Evolutionary conservation across 2,797 vertebrate genomes (phyloP).

Genomic region (Fringilla coelebs): DNA sequence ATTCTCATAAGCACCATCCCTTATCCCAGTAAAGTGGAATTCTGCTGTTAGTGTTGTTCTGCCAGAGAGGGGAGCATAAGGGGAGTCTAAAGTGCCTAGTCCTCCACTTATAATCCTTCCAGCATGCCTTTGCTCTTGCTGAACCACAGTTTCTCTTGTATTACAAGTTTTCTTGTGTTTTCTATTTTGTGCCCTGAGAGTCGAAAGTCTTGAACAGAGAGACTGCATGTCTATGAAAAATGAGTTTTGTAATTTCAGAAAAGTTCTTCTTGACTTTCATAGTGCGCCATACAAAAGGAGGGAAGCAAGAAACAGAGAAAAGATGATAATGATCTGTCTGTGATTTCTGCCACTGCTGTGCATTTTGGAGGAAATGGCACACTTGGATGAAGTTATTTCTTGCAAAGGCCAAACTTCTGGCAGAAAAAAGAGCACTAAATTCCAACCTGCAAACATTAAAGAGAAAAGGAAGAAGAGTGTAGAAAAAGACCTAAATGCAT

Average conservation of each 20-base stretch:
- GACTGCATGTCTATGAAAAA: neutral
- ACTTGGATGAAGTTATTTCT: neutral
- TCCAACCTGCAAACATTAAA: neutral
- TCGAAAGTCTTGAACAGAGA: neutral
- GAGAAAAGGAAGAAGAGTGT: neutral
- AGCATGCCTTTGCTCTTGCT: neutral
- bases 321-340: neutral
- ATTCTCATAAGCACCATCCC: neutral
- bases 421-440: neutral
- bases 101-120: neutral
- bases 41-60: neutral
- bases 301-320: neutral
- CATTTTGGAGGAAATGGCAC: slow-evolving; percentile 2
- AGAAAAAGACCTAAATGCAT: neutral
- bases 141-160: neutral
- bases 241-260: neutral
- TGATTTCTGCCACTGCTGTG: neutral
- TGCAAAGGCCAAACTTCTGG: neutral
- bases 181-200: neutral
- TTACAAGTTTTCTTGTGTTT: neutral
- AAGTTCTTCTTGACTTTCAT: neutral
- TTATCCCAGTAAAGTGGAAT: neutral
- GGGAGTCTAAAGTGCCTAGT: neutral
- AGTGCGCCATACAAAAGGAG: neutral
- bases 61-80: neutral